These are phyloP conservation scores for Aldabrachelys gigantea DNA, from an alignment of 2,113 vertebrate species.

Conservation along the genomic window DNA sequence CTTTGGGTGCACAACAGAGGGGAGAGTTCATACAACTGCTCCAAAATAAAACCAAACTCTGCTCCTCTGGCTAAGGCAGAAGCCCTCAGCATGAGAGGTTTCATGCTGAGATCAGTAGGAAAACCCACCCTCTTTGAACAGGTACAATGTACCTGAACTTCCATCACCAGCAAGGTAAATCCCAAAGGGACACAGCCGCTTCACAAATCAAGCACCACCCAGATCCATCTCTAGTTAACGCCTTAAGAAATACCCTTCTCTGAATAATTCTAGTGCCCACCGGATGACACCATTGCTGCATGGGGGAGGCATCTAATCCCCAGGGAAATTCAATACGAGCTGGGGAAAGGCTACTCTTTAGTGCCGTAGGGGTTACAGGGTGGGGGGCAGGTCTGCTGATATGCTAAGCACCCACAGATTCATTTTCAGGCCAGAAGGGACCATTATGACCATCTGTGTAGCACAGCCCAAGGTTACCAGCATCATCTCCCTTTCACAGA, in stretches of 20 bases:
- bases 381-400: no score
- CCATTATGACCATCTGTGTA: not conserved
- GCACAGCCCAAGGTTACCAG: not conserved
- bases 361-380: not conserved
- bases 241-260: not conserved
- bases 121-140: not conserved
- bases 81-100: not conserved
- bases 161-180: no score
- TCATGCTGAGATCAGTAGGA: not conserved
- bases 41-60: not conserved
- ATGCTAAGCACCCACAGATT: not conserved
- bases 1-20: not conserved
- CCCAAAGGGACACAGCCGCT: no score
- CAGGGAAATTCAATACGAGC: not conserved
- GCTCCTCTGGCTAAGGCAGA: not conserved
- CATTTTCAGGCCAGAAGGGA: not conserved
- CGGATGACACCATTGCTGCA: not conserved
- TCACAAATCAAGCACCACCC: no score
- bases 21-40: not conserved
- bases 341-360: not conserved
- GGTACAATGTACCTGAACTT: accelerated
- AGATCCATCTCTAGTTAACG: no score
- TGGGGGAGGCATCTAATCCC: no score
- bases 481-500: not conserved
- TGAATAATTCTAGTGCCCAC: not conserved